phyloP scores from a whole-genome alignment of 2,888 invertebrate genomes.

The Dinocampus coccinellae region DNA sequence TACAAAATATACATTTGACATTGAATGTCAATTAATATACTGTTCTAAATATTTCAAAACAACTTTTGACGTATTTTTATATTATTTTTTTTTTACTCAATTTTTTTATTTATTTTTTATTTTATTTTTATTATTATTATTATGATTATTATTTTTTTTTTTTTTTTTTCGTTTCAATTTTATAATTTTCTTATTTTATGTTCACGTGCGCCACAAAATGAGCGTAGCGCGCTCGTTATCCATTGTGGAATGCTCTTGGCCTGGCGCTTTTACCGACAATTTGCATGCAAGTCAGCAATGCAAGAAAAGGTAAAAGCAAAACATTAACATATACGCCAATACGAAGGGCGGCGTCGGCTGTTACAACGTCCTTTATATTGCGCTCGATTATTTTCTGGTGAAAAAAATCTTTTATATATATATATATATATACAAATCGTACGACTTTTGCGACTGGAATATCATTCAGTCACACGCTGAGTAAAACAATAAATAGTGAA shows the following conservation, averaged over 20 bases:
- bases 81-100: no score
- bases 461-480: constrained; percentile 9
- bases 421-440: background rate
- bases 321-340: constrained; percentile 26
- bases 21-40: background rate
- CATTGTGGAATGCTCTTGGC: constrained; percentile 1
- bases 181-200: background rate
- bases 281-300: constrained; percentile 22
- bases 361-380: background rate
- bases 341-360: constrained; percentile 7
- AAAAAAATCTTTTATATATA: constrained; percentile 4
- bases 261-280: constrained; percentile 11
- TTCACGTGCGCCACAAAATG: background rate
- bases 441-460: background rate
- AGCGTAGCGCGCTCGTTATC: constrained; percentile 5
- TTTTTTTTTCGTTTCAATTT: background rate
- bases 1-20: background rate
- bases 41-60: no score
- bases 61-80: no score
- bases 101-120: no score
- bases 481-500: no score
- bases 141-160: background rate
- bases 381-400: background rate
- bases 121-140: no score
- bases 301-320: constrained; percentile 1